Conservation (phyloP, 2,113 vertebrate species). For the Nibea coibor region DNA sequence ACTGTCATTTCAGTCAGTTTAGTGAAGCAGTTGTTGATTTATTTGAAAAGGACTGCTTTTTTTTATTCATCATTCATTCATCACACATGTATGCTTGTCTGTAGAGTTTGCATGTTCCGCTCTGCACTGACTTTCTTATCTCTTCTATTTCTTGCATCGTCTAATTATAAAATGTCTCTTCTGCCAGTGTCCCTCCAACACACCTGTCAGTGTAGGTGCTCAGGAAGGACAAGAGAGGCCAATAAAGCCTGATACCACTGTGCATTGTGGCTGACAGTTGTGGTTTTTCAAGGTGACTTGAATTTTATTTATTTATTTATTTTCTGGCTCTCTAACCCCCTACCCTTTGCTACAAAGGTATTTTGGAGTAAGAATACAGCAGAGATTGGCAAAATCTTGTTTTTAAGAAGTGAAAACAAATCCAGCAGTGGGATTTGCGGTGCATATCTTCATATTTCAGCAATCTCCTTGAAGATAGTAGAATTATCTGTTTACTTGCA, state of each 20-base stretch:
- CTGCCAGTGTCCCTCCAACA: neutral
- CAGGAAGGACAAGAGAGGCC: neutral
- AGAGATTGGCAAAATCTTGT: neutral
- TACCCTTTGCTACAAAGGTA: neutral
- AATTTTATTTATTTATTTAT: neutral
- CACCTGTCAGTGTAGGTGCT: conserved; percentile 8
- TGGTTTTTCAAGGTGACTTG: conserved; percentile 17
- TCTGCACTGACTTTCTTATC: neutral
- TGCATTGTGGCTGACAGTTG: neutral
- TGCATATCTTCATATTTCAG: conserved; percentile 8
- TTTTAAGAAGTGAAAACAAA: conserved; percentile 20
- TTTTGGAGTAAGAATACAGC: conserved; percentile 12
- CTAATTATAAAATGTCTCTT: neutral
- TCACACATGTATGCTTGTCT: neutral
- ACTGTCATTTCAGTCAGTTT: neutral
- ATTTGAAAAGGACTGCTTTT: neutral
- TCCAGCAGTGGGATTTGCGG: conserved; percentile 7
- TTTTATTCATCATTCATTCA: too few relatives aligned
- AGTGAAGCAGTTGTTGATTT: neutral
- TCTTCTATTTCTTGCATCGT: neutral
- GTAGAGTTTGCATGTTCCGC: neutral
- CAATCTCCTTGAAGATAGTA: neutral
- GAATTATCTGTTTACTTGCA: conserved; percentile 1
- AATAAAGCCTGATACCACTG: conserved; percentile 6
- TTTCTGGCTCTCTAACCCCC: neutral